Conservation (phyloP, 1,140 invertebrate genomes). For the Zaprionus nigranus region DNA sequence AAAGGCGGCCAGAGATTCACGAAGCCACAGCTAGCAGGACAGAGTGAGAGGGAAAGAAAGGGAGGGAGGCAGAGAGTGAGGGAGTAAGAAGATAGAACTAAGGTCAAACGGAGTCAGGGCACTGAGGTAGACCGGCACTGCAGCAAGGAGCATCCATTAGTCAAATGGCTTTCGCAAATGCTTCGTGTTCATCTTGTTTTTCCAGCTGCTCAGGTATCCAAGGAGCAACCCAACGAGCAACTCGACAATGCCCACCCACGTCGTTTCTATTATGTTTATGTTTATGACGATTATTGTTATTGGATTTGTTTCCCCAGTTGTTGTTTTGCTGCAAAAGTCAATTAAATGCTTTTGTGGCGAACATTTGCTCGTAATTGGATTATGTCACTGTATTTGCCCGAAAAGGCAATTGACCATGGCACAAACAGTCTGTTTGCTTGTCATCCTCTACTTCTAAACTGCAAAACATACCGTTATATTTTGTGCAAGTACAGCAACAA, state of each 20-base stretch:
- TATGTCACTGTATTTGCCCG: slow-evolving; percentile 44
- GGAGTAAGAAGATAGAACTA: background rate
- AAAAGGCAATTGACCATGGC: background rate
- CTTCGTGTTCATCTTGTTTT: slow-evolving; percentile 50
- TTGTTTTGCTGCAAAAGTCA: slow-evolving; percentile 64
- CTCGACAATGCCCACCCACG: slow-evolving; percentile 10
- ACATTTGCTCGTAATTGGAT: slow-evolving; percentile 72
- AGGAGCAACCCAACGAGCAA: too few relatives aligned
- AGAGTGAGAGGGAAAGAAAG: background rate
- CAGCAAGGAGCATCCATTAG: slow-evolving; percentile 66
- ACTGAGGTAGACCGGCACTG: slow-evolving; percentile 1
- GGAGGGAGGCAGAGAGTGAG: background rate
- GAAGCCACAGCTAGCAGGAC: background rate
- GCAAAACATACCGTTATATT: background rate
- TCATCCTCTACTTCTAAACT: background rate
- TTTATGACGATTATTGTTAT: slow-evolving; percentile 79
- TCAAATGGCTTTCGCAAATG: slow-evolving; percentile 72
- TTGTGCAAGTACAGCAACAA: background rate
- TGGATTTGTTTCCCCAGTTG: slow-evolving; percentile 53
- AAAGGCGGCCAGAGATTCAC: slow-evolving; percentile 60
- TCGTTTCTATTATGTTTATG: slow-evolving; percentile 61
- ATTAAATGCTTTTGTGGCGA: slow-evolving; percentile 68
- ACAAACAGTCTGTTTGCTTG: background rate
- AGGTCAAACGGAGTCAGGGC: background rate
- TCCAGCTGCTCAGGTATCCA: slow-evolving; percentile 50